Percentiles rank a stretch among this genome's conserved stretches.
These are phyloP conservation scores for Diachrysia chrysitis DNA, from an alignment of 2,888 invertebrate species.

Conservation along the genomic window DNA sequence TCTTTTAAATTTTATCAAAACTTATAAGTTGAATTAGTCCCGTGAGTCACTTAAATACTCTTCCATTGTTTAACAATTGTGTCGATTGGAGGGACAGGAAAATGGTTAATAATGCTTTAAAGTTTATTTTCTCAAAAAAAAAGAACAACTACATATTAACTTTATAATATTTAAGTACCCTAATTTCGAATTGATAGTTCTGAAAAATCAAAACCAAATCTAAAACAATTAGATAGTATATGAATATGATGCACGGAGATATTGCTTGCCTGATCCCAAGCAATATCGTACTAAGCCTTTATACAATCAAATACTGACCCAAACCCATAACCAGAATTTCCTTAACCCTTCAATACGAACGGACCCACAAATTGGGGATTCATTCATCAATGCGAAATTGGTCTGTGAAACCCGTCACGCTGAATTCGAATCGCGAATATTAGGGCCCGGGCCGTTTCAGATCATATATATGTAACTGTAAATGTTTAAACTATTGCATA, in stretches of 20 bases:
- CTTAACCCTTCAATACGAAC: constrained; percentile 24
- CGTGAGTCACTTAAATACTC: too few relatives aligned
- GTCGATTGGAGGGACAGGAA: too few relatives aligned
- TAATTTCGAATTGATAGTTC: neutral
- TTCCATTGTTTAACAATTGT: too few relatives aligned
- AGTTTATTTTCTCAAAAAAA: too few relatives aligned
- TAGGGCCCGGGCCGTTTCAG: constrained; percentile 50
- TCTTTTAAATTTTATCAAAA: too few relatives aligned
- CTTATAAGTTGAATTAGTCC: too few relatives aligned
- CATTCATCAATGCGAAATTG: constrained; percentile 60
- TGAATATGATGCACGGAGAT: too few relatives aligned
- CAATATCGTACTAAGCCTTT: constrained; percentile 17
- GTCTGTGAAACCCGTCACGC: constrained; percentile 43
- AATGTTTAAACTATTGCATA: too few relatives aligned
- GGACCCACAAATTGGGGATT: constrained; percentile 48
- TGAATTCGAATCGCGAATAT: constrained; percentile 50
- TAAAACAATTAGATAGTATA: neutral
- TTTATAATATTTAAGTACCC: neutral
- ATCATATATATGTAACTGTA: constrained; percentile 18
- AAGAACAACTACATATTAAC: too few relatives aligned
- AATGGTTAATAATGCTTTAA: too few relatives aligned
- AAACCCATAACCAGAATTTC: constrained; percentile 37
- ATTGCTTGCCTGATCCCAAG: neutral
- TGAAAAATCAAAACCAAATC: neutral
- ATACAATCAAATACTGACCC: constrained; percentile 39